phyloP scores from a whole-genome alignment of 2,113 vertebrate species.

The Edolisoma coerulescens region DNA sequence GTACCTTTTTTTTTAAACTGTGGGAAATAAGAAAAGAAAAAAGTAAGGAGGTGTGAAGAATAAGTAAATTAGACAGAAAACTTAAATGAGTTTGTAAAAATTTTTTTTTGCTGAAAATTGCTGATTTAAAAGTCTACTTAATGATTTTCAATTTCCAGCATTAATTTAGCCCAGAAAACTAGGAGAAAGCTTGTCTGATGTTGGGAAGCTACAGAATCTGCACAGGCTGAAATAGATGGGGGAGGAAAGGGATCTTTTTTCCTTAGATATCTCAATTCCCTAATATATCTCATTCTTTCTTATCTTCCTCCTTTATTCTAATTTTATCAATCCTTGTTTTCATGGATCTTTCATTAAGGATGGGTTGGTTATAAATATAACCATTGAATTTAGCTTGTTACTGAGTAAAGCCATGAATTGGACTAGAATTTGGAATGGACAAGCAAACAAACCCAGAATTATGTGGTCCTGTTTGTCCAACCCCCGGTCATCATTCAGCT shows the following conservation, averaged over 20 bases:
- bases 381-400: neutral
- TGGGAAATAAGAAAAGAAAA: neutral
- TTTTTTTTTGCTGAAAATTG: neutral
- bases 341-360: neutral
- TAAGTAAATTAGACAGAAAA: neutral
- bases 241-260: neutral
- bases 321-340: neutral
- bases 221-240: neutral
- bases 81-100: neutral
- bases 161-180: neutral
- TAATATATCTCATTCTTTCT: neutral
- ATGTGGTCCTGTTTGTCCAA: fast-evolving
- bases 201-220: neutral
- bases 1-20: neutral
- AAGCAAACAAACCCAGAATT: neutral
- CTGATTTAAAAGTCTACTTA: neutral
- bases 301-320: neutral
- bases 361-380: neutral
- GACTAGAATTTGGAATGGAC: neutral
- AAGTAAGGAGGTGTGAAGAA: neutral
- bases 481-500: neutral
- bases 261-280: neutral
- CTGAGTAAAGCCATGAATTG: neutral
- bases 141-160: neutral
- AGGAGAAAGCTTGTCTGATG: neutral